Evolutionary conservation across 2,888 invertebrate genomes (phyloP).

Genomic region (Minunthozetes semirufus): DNA sequence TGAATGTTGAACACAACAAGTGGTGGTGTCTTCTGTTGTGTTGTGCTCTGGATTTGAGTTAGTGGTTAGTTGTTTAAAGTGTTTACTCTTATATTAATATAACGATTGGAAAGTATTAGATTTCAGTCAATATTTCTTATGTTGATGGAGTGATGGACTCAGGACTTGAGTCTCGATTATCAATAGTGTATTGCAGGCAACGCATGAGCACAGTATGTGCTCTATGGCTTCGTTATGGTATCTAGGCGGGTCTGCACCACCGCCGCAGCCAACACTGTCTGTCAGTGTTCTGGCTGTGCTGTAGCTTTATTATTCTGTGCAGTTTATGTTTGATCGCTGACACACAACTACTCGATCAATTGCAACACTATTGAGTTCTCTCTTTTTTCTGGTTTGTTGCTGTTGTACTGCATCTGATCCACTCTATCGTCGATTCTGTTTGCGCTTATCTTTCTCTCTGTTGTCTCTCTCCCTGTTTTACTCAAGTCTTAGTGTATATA

Average conservation of each 20-base stretch:
- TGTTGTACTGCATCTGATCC: not conserved
- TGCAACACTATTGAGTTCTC: not conserved
- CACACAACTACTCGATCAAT: not conserved
- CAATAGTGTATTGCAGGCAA: not conserved
- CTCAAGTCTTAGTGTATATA: not conserved
- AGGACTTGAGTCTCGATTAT: not conserved
- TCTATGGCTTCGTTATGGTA: not conserved
- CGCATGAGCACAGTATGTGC: slow-evolving; percentile 2
- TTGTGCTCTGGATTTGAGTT: not conserved
- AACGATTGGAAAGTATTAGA: slow-evolving; percentile 19
- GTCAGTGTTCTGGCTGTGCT: not conserved
- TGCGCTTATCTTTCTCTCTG: not conserved
- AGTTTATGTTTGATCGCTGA: not conserved
- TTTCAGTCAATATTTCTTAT: slow-evolving; percentile 16
- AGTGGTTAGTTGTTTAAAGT: slow-evolving; percentile 4
- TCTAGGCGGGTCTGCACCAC: slow-evolving; percentile 22
- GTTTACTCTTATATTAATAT: not conserved
- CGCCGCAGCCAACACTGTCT: not conserved
- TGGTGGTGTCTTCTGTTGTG: not conserved
- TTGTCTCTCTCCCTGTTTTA: not conserved
- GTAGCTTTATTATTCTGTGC: not conserved
- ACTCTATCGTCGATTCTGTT: not conserved
- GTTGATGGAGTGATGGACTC: not conserved
- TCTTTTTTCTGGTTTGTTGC: not conserved
- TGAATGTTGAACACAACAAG: slow-evolving; percentile 12